Evolutionary conservation across 2,113 vertebrate genomes (phyloP).

Genomic region (Cervus canadensis): DNA sequence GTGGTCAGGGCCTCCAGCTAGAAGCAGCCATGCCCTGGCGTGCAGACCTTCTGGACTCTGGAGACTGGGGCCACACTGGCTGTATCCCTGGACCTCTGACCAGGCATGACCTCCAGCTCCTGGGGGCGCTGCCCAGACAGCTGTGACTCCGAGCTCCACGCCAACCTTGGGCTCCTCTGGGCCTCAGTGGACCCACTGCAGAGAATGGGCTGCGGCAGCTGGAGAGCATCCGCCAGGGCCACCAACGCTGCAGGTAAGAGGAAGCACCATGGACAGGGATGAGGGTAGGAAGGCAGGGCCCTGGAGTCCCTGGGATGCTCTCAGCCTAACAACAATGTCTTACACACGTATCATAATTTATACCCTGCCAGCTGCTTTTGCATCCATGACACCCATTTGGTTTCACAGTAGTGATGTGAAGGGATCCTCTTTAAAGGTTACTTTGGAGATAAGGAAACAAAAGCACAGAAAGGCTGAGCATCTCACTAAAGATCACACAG

Average conservation of each 20-base stretch:
- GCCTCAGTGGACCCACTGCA: not conserved
- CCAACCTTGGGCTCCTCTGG: not conserved
- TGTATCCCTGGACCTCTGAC: not conserved
- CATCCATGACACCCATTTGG: not conserved
- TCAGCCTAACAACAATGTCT: not conserved
- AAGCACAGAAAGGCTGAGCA: conserved; percentile 10
- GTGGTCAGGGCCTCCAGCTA: not conserved
- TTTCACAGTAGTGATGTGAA: not conserved
- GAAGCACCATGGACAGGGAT: not conserved
- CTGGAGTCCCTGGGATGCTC: accelerated
- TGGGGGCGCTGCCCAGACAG: not conserved
- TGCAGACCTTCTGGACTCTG: not conserved
- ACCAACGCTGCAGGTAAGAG: not conserved
- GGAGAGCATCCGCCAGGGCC: not conserved
- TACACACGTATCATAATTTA: not conserved
- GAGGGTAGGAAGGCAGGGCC: not conserved
- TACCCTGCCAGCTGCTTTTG: not conserved
- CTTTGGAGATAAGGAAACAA: not conserved
- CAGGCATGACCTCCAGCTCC: not conserved
- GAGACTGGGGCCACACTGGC: not conserved
- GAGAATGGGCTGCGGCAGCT: not conserved
- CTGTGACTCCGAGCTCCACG: not conserved
- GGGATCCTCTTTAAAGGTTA: not conserved
- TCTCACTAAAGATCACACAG: not conserved
- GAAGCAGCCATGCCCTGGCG: not conserved